A percentile compares a stretch with the other conserved stretches of the same genome.
Evolutionary conservation across 2,113 vertebrate species (phyloP).

Genomic region (Mandrillus leucophaeus): DNA sequence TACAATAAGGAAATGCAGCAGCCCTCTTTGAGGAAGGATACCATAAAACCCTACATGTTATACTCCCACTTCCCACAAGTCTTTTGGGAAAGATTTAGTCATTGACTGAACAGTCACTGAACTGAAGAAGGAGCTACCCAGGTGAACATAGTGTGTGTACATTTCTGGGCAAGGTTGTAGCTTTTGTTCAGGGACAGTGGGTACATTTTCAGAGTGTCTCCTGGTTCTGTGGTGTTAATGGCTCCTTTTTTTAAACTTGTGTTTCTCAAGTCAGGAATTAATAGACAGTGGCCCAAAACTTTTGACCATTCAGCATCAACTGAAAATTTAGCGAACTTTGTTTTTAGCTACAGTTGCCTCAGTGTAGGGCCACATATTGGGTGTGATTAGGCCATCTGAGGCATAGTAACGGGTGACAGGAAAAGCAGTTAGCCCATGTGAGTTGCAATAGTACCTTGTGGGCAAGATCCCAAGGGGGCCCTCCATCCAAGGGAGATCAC

Average conservation of each 20-base stretch:
- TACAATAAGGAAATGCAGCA: constrained; percentile 54
- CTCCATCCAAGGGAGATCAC: constrained; percentile 37
- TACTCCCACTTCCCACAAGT: constrained; percentile 3
- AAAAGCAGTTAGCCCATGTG: constrained; percentile 76
- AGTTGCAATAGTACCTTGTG: constrained; percentile 72
- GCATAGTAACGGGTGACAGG: constrained; percentile 70
- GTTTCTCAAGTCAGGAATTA: constrained; percentile 33
- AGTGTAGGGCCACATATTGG: not conserved
- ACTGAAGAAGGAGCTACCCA: constrained; percentile 19
- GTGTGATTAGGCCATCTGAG: constrained; percentile 70
- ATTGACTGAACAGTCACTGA: constrained; percentile 36
- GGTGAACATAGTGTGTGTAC: not conserved
- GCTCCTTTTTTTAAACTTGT: not conserved
- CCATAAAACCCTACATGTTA: not conserved
- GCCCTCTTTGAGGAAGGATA: constrained; percentile 16
- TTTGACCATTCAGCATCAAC: constrained; percentile 15
- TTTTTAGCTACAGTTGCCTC: constrained; percentile 46
- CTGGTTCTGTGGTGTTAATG: not conserved
- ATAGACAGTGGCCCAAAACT: not conserved
- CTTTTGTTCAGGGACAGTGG: not conserved
- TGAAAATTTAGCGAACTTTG: constrained; percentile 58
- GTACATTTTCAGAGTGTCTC: not conserved
- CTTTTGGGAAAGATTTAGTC: constrained; percentile 55
- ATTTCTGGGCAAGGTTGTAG: constrained; percentile 26
- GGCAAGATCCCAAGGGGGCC: constrained; percentile 41